Evolutionary conservation across 2,888 invertebrate species (phyloP), one percentile per base, ranked within the genome.

Genomic region (Ptychoptera contaminata): DNA sequence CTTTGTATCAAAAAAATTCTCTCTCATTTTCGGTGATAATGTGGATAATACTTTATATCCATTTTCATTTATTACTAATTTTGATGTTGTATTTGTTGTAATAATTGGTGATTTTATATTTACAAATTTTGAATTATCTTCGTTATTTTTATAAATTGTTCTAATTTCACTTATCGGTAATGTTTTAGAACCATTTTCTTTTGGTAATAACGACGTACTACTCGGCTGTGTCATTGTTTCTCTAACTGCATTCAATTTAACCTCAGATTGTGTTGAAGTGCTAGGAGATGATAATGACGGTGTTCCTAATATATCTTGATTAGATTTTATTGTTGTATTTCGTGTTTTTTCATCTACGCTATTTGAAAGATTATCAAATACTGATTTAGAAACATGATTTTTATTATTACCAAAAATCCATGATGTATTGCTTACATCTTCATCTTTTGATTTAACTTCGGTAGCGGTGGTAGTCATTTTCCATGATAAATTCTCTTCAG

Each of bases 221-320:
- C 15, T 31, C 16, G 40, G 31, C 7, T 30, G 40, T 31, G 31
- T 31, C 40, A 40, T 40, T 32, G 40, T 30, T 16, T 31, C 40
- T 32, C 30, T 40, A 11, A 40, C 31, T 57, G 62, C n/a, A 50
- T 48, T 37, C 51, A 50, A 30, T 53, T 48, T 47, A 51, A 43
- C 34, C 56, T 58, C 46, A 60, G 62, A 37, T 54, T 35, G 51
- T 59, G 59, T 10, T 51, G 45, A 29, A 51, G 31, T 46, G 35
- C 44, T 40, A n/a, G 47, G 42, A 42, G 42, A 39, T 44, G 44
- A 40, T 37, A 37, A 34, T 41, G 39, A 42, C 45, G 23, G 36
- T 39, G 29, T 46, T 44, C 37, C 16, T 41, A 14, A 36, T 40
- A 38, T 31, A 48, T 42, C 36, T 15, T 15, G 35, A 44, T 34